A percentile compares a stretch with the other conserved stretches of the same genome.
Conservation (phyloP, 1,140 invertebrate species). For the Drosophila nannoptera region DNA sequence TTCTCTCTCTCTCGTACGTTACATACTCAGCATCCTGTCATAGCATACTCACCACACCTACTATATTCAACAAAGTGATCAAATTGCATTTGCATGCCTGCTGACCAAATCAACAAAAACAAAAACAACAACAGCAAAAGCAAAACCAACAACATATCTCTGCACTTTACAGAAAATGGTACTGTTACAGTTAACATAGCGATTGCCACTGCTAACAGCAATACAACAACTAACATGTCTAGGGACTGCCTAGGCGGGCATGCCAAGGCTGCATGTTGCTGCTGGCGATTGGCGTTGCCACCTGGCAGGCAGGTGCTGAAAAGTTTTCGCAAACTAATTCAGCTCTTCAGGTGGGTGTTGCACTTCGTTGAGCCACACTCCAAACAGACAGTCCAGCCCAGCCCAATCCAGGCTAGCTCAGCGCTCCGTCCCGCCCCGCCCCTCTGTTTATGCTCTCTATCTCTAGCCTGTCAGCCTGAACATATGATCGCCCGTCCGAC, state of each 20-base stretch:
- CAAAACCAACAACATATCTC: constrained; percentile 21
- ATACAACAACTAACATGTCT: constrained; percentile 6
- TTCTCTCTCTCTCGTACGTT: neutral
- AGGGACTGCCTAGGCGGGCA: neutral
- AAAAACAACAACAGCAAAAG: constrained; percentile 1
- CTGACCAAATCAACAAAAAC: constrained; percentile 11
- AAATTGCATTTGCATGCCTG: constrained; percentile 28
- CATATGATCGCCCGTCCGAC: neutral
- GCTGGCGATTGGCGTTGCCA: constrained; percentile 43
- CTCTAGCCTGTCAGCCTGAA: neutral
- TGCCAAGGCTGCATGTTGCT: constrained; percentile 19
- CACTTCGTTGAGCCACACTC: constrained; percentile 18
- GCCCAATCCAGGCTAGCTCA: no score
- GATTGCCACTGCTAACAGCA: constrained; percentile 13
- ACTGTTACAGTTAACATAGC: constrained; percentile 42
- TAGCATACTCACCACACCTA: constrained; percentile 10
- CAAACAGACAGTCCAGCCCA: no score
- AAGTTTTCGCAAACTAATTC: constrained; percentile 54
- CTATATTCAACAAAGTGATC: constrained; percentile 1
- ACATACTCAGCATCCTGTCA: constrained; percentile 16
- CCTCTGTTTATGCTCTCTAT: constrained; percentile 13
- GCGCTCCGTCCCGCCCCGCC: neutral
- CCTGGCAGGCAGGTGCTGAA: constrained; percentile 27
- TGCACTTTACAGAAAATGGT: constrained; percentile 42
- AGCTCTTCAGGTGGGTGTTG: constrained; percentile 70